phyloP scores from a whole-genome alignment of 2,113 vertebrate species.

The Myrmecophaga tridactyla region DNA sequence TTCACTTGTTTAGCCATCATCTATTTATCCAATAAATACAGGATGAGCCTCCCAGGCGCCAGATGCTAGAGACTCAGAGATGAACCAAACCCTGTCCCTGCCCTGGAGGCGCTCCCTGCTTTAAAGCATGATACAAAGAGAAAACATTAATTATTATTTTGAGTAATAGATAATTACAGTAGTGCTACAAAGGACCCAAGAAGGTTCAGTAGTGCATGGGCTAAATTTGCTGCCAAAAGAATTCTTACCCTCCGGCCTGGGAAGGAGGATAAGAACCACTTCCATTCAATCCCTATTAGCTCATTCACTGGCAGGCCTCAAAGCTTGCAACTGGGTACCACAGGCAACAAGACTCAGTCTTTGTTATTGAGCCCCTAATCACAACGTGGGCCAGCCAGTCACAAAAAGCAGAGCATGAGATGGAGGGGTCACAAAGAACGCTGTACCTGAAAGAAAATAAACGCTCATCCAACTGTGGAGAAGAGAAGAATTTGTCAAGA shows the following conservation, averaged over 20 bases:
- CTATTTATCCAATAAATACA: background rate
- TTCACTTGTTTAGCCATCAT: background rate
- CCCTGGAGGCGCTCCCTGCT: background rate
- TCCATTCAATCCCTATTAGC: background rate
- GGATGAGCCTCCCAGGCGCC: background rate
- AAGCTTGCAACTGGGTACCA: background rate
- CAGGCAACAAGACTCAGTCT: background rate
- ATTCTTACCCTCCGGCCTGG: conserved; percentile 24
- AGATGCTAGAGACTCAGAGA: background rate
- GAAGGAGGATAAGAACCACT: background rate
- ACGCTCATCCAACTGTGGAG: too few relatives aligned
- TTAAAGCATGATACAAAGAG: background rate
- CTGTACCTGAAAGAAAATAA: too few relatives aligned
- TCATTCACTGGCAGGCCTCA: background rate
- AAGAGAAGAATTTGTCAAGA: too few relatives aligned
- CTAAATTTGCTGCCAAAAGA: conserved; percentile 32
- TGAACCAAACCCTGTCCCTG: background rate
- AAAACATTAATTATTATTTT: conserved; percentile 69
- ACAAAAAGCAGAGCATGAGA: background rate
- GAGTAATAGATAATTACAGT: conserved; percentile 71
- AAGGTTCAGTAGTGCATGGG: background rate
- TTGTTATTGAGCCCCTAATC: background rate
- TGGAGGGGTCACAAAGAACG: too few relatives aligned
- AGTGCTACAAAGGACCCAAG: background rate
- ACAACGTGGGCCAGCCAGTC: rapidly evolving